Evolutionary conservation across 2,113 vertebrate species (phyloP).

Genomic region (Aleadryas rufinucha): DNA sequence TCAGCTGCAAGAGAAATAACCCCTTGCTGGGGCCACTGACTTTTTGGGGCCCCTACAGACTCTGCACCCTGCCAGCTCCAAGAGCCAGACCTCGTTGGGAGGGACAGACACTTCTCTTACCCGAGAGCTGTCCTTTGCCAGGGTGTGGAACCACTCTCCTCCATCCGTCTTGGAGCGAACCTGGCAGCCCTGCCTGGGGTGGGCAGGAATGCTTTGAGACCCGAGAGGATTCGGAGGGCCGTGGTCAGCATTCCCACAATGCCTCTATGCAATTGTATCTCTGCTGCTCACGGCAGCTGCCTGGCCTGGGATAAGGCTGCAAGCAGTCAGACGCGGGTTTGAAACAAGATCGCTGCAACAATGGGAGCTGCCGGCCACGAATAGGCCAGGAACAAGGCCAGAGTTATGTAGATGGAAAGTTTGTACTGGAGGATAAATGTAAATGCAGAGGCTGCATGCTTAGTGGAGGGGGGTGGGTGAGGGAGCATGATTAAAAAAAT

Average conservation of each 20-base stretch:
- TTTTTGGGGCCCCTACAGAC: neutral
- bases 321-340: neutral
- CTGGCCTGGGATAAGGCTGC: neutral
- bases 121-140: neutral
- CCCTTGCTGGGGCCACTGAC: neutral
- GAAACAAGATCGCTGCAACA: conserved; percentile 6
- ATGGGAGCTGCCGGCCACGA: neutral
- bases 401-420: neutral
- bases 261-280: neutral
- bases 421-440: neutral
- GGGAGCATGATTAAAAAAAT: neutral
- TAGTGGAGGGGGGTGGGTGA: neutral
- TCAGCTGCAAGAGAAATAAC: neutral
- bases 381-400: neutral
- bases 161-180: accelerated
- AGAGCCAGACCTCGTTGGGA: neutral
- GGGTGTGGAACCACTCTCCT: neutral
- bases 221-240: accelerated
- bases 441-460: neutral
- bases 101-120: neutral
- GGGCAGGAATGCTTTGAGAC: neutral
- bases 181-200: neutral
- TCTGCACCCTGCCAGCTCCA: neutral
- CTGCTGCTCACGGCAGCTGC: neutral
- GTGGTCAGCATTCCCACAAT: neutral